Conservation (phyloP, 1,140 invertebrate species). For the Ylistrum balloti region DNA sequence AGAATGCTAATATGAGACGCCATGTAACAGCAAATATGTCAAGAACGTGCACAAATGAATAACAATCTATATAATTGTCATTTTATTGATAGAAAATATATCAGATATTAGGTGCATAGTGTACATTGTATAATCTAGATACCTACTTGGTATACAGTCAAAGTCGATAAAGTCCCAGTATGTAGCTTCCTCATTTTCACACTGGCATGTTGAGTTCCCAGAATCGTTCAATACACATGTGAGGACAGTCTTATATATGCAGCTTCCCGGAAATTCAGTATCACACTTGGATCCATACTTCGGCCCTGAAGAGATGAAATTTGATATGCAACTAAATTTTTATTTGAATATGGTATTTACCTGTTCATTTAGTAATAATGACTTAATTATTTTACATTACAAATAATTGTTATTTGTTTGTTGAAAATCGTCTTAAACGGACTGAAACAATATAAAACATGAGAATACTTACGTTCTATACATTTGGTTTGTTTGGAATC, state of each 20-base stretch:
- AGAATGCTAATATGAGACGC: too few species aligned
- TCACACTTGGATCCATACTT: not conserved
- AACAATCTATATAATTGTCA: too few species aligned
- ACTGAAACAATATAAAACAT: not conserved
- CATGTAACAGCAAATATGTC: too few species aligned
- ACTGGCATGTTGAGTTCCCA: not conserved
- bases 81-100: too few species aligned
- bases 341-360: too few species aligned
- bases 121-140: not conserved
- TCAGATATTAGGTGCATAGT: too few species aligned
- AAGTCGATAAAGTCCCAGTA: not conserved
- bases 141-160: not conserved
- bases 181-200: not conserved
- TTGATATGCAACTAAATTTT: too few species aligned
- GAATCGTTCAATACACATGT: not conserved
- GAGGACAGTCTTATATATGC: not conserved
- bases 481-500: not conserved
- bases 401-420: too few species aligned
- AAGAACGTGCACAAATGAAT: too few species aligned
- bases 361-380: too few species aligned
- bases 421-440: too few species aligned
- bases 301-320: not conserved
- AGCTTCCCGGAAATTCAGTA: not conserved
- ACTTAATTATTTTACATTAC: too few species aligned
- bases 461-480: not conserved